Evolutionary conservation across 2,113 vertebrate genomes (phyloP).

Genomic region (Chionis minor): DNA sequence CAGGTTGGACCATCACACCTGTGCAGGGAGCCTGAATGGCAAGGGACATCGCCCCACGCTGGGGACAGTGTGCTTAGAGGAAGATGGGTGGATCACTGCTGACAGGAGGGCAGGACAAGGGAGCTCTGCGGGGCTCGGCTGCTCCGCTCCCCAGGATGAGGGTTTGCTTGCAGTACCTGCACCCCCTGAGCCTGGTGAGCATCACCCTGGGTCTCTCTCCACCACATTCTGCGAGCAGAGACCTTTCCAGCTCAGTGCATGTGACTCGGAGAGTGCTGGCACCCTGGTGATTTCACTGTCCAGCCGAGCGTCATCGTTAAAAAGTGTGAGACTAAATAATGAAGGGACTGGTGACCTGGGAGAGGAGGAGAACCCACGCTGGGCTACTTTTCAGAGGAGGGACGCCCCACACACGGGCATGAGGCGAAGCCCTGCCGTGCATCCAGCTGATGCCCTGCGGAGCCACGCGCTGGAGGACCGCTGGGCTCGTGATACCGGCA

Average conservation of each 20-base stretch:
- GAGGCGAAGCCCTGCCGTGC: not conserved
- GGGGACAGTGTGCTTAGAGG: not conserved
- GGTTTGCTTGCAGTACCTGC: not conserved
- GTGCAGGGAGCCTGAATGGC: not conserved
- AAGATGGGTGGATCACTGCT: not conserved
- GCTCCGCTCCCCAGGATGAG: not conserved
- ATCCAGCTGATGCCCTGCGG: not conserved
- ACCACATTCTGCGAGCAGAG: not conserved
- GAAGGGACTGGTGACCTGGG: not conserved
- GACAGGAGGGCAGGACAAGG: not conserved
- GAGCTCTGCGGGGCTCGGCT: not conserved
- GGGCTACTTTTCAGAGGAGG: not conserved
- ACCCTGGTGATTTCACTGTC: not conserved
- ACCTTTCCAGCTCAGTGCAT: not conserved
- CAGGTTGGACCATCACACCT: not conserved
- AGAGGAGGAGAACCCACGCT: not conserved
- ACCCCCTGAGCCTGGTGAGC: not conserved
- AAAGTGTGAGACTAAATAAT: not conserved
- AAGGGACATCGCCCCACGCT: rapidly evolving
- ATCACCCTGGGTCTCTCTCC: not conserved
- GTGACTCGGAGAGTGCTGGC: not conserved
- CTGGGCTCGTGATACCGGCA: not conserved
- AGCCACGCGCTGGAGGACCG: rapidly evolving
- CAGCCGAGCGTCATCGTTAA: not conserved
- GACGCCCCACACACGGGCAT: not conserved